A percentile compares a stretch with the other conserved stretches of the same genome.
These are phyloP conservation scores for Hirundo rustica DNA, from an alignment of 2,797 vertebrate genomes.

Conservation along the genomic window DNA sequence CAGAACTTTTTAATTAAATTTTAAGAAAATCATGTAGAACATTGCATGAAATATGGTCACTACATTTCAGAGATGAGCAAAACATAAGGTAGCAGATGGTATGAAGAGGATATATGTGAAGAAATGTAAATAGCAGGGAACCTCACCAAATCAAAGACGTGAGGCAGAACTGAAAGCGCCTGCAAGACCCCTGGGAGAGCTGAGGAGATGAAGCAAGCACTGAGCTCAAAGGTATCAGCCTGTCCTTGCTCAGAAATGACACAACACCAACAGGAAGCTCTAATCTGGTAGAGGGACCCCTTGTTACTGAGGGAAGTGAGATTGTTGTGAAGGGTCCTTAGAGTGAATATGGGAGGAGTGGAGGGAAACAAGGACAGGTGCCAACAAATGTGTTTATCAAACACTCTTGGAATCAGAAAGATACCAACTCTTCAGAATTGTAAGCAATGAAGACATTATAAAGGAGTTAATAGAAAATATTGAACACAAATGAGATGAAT, in stretches of 20 bases:
- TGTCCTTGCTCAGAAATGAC: not conserved
- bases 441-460: not conserved
- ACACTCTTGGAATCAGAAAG: not conserved
- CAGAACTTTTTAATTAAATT: conserved; percentile 4
- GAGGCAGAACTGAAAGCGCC: conserved; percentile 20
- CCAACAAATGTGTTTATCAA: not conserved
- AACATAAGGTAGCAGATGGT: conserved; percentile 52
- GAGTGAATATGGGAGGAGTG: not conserved
- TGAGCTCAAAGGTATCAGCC: not conserved
- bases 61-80: conserved; percentile 30
- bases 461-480: not conserved
- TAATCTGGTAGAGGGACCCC: not conserved
- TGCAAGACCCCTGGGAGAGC: conserved; percentile 35
- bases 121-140: conserved; percentile 44
- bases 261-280: not conserved
- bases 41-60: not conserved
- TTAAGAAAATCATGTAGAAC: not conserved
- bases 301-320: not conserved
- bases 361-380: not conserved
- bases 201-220: conserved; percentile 5
- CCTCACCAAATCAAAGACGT: not conserved
- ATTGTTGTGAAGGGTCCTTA: not conserved
- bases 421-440: not conserved
- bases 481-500: not conserved
- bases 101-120: conserved; percentile 13